Evolutionary conservation across 2,888 invertebrate species (phyloP), one percentile per base, ranked within the genome.

Genomic region (Drosophila niveifrons): DNA sequence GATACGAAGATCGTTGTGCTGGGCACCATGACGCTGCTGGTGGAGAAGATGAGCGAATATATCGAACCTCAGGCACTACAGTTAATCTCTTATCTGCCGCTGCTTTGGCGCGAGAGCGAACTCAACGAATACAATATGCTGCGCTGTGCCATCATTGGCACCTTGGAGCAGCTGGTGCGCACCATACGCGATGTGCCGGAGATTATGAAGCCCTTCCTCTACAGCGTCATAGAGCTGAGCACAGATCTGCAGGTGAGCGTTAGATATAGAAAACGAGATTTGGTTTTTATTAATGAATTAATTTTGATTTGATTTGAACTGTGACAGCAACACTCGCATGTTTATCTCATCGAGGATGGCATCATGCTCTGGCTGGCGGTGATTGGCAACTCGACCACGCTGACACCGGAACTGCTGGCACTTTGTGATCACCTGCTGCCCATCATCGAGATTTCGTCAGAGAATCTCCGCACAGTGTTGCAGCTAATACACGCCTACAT

Each of bases 1-100:
- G 98, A 98, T 92, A 97, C 98, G 1, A 98, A 98, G 95, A 97
- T 98, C 96, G 96, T 97, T 91, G 96, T 98, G 18, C 93, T 99
- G 39, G 96, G 96, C 92, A 97, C 97, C 66, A 94, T 98, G 92
- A 97, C 98, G 47, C 96, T 96, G 90, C 95, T 98, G 90, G 96
- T 98, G 85, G 98, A 98, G 93, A 94, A 97, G 62, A 96, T 97
- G 91, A 97, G 96, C 17, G 94, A 94, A 52, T 94, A 95, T 56
- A 96, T 97, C 51, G 95, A 94, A 57, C 90, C 91, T 2, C 95
- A 96, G 91, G 94, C 94, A 63, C 94, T 94, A 65, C 94, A 95
- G 13, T 94, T 98, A 58, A 95, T 96, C 80, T 94, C 95, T 66
- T 98, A 97, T 92, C 94, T 98, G 80, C 98, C 98, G 9, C 93